Conservation (phyloP, 2,888 invertebrate species). For the Pristionchus mayeri region DNA sequence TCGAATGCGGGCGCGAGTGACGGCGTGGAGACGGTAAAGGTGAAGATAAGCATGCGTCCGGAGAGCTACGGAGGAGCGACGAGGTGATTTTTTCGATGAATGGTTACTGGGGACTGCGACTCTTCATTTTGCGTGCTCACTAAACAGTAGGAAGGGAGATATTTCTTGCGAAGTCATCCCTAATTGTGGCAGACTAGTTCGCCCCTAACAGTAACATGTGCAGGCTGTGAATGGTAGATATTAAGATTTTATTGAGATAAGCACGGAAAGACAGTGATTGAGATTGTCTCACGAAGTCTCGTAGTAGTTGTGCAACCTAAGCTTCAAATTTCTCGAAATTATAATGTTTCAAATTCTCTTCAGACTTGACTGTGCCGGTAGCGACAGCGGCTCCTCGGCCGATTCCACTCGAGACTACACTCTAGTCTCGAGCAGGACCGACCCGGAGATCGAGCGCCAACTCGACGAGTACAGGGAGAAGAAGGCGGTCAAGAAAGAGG, state of each 20-base stretch:
- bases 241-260: too few species aligned
- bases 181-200: too few species aligned
- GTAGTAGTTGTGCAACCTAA: not conserved
- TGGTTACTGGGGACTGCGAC: too few species aligned
- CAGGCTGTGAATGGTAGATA: too few species aligned
- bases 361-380: not conserved
- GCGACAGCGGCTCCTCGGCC: slow-evolving; percentile 2
- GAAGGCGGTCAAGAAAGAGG: not conserved
- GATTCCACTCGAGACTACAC: slow-evolving; percentile 21
- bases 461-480: slow-evolving; percentile 26
- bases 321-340: too few species aligned
- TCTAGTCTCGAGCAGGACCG: not conserved
- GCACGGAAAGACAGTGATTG: too few species aligned
- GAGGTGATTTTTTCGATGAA: not conserved
- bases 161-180: too few species aligned
- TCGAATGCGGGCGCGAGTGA: not conserved
- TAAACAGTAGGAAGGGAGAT: too few species aligned
- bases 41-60: not conserved
- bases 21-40: not conserved
- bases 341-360: not conserved
- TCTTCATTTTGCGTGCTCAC: too few species aligned
- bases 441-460: slow-evolving; percentile 5
- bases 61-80: not conserved
- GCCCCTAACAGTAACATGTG: too few species aligned
- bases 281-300: not conserved